Percentiles rank a stretch among this genome's conserved stretches.
These are phyloP conservation scores for Myotis findleyi DNA, from an alignment of 2,797 vertebrate genomes.

Conservation along the genomic window DNA sequence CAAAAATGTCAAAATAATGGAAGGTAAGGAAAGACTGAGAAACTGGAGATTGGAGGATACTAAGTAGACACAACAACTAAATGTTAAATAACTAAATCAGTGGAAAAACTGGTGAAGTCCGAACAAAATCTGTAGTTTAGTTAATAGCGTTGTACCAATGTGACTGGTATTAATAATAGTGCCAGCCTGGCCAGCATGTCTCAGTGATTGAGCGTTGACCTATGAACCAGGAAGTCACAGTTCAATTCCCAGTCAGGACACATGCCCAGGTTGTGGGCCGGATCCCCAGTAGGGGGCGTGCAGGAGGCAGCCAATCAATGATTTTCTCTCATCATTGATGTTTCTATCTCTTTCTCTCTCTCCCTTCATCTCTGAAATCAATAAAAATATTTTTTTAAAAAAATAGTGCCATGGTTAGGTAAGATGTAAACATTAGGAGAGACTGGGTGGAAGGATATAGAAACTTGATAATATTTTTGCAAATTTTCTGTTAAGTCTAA, in stretches of 20 bases:
- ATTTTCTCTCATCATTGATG: too few species aligned
- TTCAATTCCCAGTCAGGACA: too few species aligned
- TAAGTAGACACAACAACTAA: background rate
- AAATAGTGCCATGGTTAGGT: background rate
- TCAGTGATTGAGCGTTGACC: too few species aligned
- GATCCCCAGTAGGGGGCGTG: too few species aligned
- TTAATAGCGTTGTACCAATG: background rate
- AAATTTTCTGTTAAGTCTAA: constrained; percentile 6
- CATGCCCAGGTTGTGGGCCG: too few species aligned
- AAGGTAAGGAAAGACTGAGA: background rate
- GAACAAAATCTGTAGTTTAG: background rate
- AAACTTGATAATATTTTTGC: background rate
- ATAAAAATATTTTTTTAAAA: too few species aligned
- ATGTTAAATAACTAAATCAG: background rate
- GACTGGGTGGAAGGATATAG: background rate
- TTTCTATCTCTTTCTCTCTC: too few species aligned
- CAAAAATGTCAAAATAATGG: background rate
- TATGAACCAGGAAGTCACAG: too few species aligned
- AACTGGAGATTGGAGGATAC: background rate
- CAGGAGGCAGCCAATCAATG: too few species aligned
- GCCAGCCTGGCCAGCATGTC: too few species aligned
- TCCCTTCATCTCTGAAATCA: too few species aligned
- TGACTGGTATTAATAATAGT: background rate
- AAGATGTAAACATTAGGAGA: background rate
- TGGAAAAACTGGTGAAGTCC: background rate